A percentile compares a stretch with the other conserved stretches of the same genome.
Evolutionary conservation across 2,797 vertebrate species (phyloP).

Genomic region (Astyanax mexicanus): DNA sequence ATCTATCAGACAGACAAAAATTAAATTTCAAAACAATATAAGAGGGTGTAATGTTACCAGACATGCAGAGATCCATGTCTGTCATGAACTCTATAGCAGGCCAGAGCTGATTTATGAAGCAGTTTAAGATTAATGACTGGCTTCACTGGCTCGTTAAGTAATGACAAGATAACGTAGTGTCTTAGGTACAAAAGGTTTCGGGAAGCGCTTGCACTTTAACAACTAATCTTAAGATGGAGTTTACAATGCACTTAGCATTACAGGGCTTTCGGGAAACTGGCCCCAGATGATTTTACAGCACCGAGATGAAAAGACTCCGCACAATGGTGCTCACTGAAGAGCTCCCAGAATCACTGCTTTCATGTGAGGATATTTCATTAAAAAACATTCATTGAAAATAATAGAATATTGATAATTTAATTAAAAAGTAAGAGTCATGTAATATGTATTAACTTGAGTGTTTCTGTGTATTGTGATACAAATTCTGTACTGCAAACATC

Average conservation of each 20-base stretch:
- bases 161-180: neutral
- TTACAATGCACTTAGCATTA: neutral
- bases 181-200: neutral
- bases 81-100: neutral
- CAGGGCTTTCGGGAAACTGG: neutral
- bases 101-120: neutral
- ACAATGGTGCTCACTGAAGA: neutral
- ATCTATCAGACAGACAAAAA: neutral
- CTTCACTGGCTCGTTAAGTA: neutral
- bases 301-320: neutral
- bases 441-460: no score
- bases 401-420: no score
- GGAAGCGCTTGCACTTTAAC: slow-evolving; percentile 22
- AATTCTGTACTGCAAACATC: no score
- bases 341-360: neutral
- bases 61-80: neutral
- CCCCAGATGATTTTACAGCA: slow-evolving; percentile 9
- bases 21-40: neutral
- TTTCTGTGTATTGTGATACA: no score
- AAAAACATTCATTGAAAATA: no score
- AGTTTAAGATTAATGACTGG: neutral
- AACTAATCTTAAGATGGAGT: slow-evolving; percentile 9
- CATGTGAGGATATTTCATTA: neutral
- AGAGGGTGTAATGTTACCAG: neutral
- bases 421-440: no score